A percentile compares a stretch with the other conserved stretches of the same genome.
phyloP scores from a whole-genome alignment of 2,888 invertebrate genomes.

The Gibbula magus region DNA sequence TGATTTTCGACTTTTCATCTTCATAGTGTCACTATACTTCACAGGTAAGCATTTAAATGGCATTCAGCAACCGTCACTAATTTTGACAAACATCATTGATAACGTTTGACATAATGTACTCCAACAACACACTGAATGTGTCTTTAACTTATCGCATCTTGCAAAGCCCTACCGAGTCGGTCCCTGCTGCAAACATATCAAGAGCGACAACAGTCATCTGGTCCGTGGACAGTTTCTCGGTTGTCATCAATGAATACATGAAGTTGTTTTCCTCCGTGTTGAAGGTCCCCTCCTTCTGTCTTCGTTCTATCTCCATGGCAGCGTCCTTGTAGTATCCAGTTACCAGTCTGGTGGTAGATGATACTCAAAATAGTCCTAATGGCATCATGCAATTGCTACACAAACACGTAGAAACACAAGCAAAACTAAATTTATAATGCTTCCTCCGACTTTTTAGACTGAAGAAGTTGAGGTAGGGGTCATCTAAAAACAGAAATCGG shows the following conservation, averaged over 20 bases:
- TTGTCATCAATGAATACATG: neutral
- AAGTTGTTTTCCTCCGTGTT: neutral
- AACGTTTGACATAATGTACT: no score
- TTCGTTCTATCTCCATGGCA: neutral
- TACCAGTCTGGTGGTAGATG: neutral
- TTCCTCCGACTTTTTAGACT: no score
- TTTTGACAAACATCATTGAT: no score
- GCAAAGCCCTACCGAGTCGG: neutral
- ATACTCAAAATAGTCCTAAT: neutral
- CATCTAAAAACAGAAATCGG: no score
- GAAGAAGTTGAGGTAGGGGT: no score
- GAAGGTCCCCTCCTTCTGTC: neutral
- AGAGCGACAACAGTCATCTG: neutral
- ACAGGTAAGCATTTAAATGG: no score
- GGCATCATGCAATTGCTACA: neutral
- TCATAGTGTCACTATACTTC: no score
- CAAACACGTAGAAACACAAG: neutral
- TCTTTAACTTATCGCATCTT: no score
- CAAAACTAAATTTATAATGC: no score
- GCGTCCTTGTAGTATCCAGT: neutral
- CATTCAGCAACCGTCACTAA: no score
- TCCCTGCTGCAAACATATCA: neutral
- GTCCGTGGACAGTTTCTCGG: neutral
- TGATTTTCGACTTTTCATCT: no score
- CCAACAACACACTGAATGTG: no score